Base-by-base conservation (phyloP, 2,797 vertebrate species). In the Scleropages formosus region DNA sequence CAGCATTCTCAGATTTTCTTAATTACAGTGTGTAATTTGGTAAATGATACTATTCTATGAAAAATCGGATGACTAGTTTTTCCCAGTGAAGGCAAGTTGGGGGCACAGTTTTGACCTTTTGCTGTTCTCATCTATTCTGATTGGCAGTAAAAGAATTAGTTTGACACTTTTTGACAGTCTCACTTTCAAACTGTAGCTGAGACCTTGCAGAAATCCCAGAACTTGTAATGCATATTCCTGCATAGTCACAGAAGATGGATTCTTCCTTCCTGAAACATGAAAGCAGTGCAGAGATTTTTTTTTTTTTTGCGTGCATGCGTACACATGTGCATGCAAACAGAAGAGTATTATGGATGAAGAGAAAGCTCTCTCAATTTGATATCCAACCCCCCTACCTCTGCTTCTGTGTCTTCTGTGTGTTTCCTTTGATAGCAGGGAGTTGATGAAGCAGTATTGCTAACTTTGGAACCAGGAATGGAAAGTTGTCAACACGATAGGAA, bases 121-220 rank as follows among this genome's bases (percentile, higher is more conserved):
- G 27, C 15, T 71, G 24, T 58, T 56, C 26, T 71, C 51, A 16
- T 71, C 68, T 18, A 26, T 51, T 56, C 18, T 56, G 26, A 3
- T 82, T 86, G 81, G 83, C 78, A 80, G 58, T 68, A 74, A 18
- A 74, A 82, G 87, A 86, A 90, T 90, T 89, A 88, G 86, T 79
- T 83, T 86, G 86, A 89, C 88, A 85, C 83, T 84, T 88, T 80
- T 85, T 80, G 82, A 87, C 84, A 82, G 78, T 77, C 79, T 78
- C 81, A 77, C 81, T 86, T 88, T 90, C 78, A 88, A 85, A 86
- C 39, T 80, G 83, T 83, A 80, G 77, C 81, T 80, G 81, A 80
- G 82, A 83, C 81, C 81, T 39, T 77, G 80, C 83, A 86, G 87
- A 84, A 89, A 85, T 72, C 84, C 76, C 84, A 83, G 81, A 81